phyloP scores from a whole-genome alignment of 2,797 vertebrate species.

The Rhynchonycteris naso region DNA sequence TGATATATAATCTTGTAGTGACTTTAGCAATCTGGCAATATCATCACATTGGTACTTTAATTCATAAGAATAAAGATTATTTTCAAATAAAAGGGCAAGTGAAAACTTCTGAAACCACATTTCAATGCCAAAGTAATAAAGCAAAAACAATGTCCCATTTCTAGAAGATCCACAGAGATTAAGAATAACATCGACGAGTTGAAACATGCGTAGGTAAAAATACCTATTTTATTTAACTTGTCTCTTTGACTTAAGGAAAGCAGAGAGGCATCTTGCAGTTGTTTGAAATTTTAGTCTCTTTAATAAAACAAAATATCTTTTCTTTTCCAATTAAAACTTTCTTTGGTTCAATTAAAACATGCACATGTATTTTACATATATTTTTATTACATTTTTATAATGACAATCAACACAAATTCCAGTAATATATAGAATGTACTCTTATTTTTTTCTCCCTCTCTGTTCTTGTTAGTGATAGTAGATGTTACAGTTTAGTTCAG shows the following conservation, averaged over 20 bases:
- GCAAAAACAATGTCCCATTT: background rate
- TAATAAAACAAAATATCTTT: background rate
- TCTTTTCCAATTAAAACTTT: background rate
- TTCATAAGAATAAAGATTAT: background rate
- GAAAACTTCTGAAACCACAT: background rate
- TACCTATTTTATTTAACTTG: background rate
- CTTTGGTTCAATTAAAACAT: conserved; percentile 1
- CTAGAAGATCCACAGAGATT: background rate
- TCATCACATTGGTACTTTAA: background rate
- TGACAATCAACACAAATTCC: background rate
- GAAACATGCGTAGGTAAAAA: background rate
- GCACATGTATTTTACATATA: background rate
- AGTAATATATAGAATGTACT: background rate
- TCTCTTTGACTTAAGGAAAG: background rate
- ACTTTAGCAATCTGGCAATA: background rate
- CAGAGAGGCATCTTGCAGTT: background rate
- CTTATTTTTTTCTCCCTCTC: background rate
- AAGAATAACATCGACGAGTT: background rate
- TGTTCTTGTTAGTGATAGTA: background rate
- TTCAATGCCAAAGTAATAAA: background rate
- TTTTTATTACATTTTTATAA: background rate
- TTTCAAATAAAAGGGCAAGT: conserved; percentile 32
- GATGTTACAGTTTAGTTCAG: background rate
- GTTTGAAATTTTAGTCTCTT: conserved; percentile 3
- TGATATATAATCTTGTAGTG: background rate